phyloP scores from a whole-genome alignment of 2,113 vertebrate genomes.

The Alouatta palliata region DNA sequence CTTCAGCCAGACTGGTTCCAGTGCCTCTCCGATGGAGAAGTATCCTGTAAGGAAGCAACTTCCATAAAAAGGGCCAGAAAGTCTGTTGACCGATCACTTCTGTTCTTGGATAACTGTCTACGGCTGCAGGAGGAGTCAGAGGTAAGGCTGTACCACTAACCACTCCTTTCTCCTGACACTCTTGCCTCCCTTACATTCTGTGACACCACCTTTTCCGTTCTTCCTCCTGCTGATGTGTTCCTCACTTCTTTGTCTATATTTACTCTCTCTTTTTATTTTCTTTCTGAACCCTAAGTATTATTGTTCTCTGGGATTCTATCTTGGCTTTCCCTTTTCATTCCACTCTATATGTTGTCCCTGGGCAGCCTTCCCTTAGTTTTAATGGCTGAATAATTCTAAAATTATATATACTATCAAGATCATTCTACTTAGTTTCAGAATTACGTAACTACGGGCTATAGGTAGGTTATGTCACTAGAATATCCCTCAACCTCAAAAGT shows the following conservation, averaged over 20 bases:
- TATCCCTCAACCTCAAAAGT: neutral
- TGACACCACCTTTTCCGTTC: neutral
- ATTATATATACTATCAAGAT: neutral
- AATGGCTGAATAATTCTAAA: conserved; percentile 24
- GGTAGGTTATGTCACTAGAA: neutral
- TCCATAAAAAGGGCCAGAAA: conserved; percentile 92
- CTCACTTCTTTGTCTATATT: neutral
- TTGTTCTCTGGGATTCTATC: neutral
- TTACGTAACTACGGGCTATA: neutral
- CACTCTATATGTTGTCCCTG: neutral
- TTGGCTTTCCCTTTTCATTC: neutral
- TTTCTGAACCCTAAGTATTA: neutral
- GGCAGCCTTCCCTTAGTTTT: neutral
- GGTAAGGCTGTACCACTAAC: conserved; percentile 78
- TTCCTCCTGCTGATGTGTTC: neutral
- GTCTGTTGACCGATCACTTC: conserved; percentile 94
- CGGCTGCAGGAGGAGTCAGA: conserved; percentile 87
- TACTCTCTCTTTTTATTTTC: neutral
- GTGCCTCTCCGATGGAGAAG: conserved; percentile 95
- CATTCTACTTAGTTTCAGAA: neutral
- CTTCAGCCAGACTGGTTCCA: conserved; percentile 96
- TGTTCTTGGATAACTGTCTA: conserved; percentile 93
- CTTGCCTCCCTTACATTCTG: neutral
- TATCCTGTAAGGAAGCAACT: conserved; percentile 84
- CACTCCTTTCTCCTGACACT: neutral